These are phyloP conservation scores for Hirtodrosophila duncani DNA, from an alignment of 2,888 invertebrate genomes.

Conservation along the genomic window DNA sequence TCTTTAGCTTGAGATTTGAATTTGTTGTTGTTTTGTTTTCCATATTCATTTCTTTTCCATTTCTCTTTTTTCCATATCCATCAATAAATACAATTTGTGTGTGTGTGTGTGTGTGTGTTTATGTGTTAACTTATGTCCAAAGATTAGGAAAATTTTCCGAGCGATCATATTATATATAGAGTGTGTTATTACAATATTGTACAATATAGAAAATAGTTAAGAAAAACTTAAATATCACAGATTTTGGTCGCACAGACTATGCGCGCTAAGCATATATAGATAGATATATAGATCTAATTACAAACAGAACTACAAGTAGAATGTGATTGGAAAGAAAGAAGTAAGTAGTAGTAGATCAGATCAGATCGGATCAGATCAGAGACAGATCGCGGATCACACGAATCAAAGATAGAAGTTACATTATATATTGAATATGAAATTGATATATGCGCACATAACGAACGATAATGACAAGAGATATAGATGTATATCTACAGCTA, in stretches of 20 bases:
- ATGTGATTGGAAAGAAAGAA: slow-evolving; percentile 20
- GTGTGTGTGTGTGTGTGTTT: slow-evolving; percentile 3
- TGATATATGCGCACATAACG: slow-evolving; percentile 48
- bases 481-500: slow-evolving; percentile 56
- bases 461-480: slow-evolving; percentile 53
- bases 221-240: slow-evolving; percentile 78
- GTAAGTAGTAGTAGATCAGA: background rate
- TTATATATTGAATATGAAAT: slow-evolving; percentile 51
- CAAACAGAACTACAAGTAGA: slow-evolving; percentile 22
- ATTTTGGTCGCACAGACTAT: slow-evolving; percentile 43
- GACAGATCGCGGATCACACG: background rate
- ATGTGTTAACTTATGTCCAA: slow-evolving; percentile 16
- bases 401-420: slow-evolving; percentile 3
- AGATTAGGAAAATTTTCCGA: slow-evolving; percentile 39
- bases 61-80: slow-evolving; percentile 31
- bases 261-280: slow-evolving; percentile 38
- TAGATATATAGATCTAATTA: slow-evolving; percentile 20
- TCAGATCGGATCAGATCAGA: background rate
- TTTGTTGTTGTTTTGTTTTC: slow-evolving; percentile 29
- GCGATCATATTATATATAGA: slow-evolving; percentile 41
- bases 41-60: slow-evolving; percentile 31
- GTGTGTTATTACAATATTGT: slow-evolving; percentile 37
- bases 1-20: slow-evolving; percentile 45
- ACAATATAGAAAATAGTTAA: slow-evolving; percentile 42
- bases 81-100: slow-evolving; percentile 57